Evolutionary conservation across 2,113 vertebrate genomes (phyloP).

Genomic region (Sprattus sprattus): DNA sequence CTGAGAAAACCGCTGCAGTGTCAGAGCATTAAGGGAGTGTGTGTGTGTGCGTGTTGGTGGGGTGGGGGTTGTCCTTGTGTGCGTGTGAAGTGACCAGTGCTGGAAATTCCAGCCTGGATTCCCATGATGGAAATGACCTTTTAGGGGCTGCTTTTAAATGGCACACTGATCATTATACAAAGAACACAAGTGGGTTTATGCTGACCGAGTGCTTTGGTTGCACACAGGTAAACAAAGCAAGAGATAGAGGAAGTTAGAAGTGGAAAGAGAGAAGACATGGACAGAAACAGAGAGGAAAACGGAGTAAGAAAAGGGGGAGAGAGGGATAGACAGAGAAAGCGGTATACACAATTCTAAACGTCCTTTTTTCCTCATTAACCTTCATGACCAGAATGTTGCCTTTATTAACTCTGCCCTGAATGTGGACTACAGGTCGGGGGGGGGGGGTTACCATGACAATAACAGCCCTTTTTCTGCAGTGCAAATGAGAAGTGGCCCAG

Average conservation of each 20-base stretch:
- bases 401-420: neutral
- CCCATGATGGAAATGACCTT: conserved; percentile 5
- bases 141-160: conserved; percentile 67
- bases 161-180: conserved; percentile 74
- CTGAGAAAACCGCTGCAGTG: neutral
- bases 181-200: conserved; percentile 1
- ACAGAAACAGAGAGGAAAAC: neutral
- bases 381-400: neutral
- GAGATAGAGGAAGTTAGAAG: neutral
- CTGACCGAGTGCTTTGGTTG: neutral
- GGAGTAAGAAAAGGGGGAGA: neutral
- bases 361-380: neutral
- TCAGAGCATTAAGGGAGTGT: neutral
- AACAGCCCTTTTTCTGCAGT: neutral
- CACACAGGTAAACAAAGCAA: conserved; percentile 8
- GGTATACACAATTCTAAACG: neutral
- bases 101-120: conserved; percentile 87
- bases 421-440: neutral
- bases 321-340: neutral
- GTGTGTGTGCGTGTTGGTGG: neutral
- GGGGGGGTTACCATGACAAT: no score
- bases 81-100: conserved; percentile 79
- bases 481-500: neutral
- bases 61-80: neutral
- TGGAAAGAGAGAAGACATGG: neutral